Evolutionary conservation across 2,797 vertebrate species (phyloP).

Genomic region (Melanotaenia parkinsoni): DNA sequence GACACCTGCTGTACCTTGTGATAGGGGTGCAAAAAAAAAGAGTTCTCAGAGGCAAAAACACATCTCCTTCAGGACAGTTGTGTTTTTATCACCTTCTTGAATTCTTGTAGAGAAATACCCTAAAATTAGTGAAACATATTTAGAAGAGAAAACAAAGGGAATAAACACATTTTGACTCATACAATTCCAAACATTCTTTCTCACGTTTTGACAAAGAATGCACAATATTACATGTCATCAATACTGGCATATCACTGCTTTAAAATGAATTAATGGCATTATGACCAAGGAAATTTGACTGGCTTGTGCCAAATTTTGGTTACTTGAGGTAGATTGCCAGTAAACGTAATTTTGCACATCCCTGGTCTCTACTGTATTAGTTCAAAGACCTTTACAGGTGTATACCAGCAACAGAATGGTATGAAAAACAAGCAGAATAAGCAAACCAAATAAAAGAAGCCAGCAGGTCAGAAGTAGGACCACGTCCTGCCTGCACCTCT

Average conservation of each 20-base stretch:
- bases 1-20: slow-evolving; percentile 10
- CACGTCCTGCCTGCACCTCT: too few species aligned
- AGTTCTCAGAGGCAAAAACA: not conserved
- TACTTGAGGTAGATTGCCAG: too few species aligned
- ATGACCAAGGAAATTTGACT: not conserved
- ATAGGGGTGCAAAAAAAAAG: not conserved
- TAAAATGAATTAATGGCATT: not conserved
- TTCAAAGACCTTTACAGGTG: too few species aligned
- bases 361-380: too few species aligned
- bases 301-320: not conserved
- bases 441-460: too few species aligned
- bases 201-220: not conserved
- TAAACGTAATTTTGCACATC: too few species aligned
- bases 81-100: not conserved
- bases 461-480: too few species aligned
- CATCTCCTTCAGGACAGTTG: not conserved
- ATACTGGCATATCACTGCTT: not conserved
- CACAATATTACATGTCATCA: not conserved
- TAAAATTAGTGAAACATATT: not conserved
- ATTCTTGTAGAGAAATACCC: not conserved
- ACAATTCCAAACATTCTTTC: not conserved
- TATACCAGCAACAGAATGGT: too few species aligned
- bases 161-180: not conserved
- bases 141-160: not conserved
- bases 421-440: too few species aligned